Evolutionary conservation across 2,113 vertebrate genomes (phyloP).

Genomic region (Gymnarchus niloticus): DNA sequence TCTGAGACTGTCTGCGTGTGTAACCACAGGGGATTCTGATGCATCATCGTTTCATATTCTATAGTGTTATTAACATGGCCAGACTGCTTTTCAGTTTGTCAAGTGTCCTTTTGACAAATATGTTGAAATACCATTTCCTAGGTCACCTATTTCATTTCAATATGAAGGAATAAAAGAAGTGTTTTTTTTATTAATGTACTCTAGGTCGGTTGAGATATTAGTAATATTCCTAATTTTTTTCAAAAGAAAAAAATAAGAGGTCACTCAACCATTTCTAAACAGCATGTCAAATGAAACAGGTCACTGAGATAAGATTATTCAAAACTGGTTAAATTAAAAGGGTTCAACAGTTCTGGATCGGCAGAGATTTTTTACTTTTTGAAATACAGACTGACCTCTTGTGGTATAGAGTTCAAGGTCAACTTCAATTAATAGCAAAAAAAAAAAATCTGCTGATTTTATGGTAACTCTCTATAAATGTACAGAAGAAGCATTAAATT

Average conservation of each 20-base stretch:
- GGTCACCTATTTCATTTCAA: conserved; percentile 5
- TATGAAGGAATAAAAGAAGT: neutral
- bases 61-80: conserved; percentile 39
- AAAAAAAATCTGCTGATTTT: neutral
- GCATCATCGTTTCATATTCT: conserved; percentile 34
- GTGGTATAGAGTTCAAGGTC: conserved; percentile 1
- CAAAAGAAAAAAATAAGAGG: neutral
- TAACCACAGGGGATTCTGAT: conserved; percentile 19
- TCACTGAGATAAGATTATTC: neutral
- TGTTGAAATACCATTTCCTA: neutral
- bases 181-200: neutral
- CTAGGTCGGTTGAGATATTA: neutral
- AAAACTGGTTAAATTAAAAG: conserved; percentile 8
- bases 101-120: neutral
- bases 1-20: neutral
- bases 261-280: neutral
- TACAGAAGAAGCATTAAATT: too few relatives aligned
- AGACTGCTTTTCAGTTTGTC: neutral
- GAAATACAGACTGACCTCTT: conserved; percentile 3
- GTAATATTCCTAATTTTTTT: neutral
- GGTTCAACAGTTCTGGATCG: neutral
- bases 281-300: neutral
- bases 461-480: neutral
- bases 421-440: neutral
- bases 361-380: neutral